Percentiles rank a stretch among this genome's conserved stretches.
These are phyloP conservation scores for Bembecia ichneumoniformis DNA, from an alignment of 2,888 invertebrate species.

Conservation along the genomic window DNA sequence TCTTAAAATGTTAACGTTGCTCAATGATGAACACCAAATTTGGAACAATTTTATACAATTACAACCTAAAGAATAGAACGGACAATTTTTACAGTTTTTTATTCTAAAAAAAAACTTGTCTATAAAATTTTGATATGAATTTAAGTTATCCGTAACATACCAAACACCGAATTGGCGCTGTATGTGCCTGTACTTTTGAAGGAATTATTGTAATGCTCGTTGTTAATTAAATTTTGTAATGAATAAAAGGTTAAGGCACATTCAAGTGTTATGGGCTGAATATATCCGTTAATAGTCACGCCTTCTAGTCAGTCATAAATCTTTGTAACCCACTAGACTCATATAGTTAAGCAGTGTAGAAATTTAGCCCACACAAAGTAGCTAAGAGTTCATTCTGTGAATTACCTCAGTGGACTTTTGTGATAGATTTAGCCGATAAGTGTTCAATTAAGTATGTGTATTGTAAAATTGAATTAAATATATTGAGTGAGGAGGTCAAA, in stretches of 20 bases:
- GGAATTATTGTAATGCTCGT: slow-evolving; percentile 18
- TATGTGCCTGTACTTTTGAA: slow-evolving; percentile 19
- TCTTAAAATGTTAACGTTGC: slow-evolving; percentile 13
- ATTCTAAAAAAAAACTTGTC: neutral
- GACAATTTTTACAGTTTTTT: neutral
- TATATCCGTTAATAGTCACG: slow-evolving; percentile 57
- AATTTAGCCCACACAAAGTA: slow-evolving; percentile 23
- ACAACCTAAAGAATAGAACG: neutral
- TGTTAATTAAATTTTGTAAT: slow-evolving; percentile 17
- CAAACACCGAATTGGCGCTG: slow-evolving; percentile 3
- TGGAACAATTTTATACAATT: slow-evolving; percentile 12
- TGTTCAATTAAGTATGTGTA: slow-evolving; percentile 63
- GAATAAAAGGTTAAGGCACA: slow-evolving; percentile 2
- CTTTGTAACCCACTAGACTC: slow-evolving; percentile 45
- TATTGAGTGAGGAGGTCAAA: too few species aligned
- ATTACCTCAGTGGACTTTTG: slow-evolving; percentile 69
- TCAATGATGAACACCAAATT: slow-evolving; percentile 21
- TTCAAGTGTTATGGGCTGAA: neutral
- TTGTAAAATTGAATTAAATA: slow-evolving; percentile 13
- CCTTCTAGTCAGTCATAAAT: slow-evolving; percentile 61
- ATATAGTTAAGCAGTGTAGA: slow-evolving; percentile 34
- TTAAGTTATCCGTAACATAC: neutral
- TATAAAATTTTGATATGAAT: neutral
- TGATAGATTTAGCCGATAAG: slow-evolving; percentile 71
- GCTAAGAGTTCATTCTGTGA: slow-evolving; percentile 43